phyloP scores from a whole-genome alignment of 2,113 vertebrate genomes.

The Corythornis vintsioides region DNA sequence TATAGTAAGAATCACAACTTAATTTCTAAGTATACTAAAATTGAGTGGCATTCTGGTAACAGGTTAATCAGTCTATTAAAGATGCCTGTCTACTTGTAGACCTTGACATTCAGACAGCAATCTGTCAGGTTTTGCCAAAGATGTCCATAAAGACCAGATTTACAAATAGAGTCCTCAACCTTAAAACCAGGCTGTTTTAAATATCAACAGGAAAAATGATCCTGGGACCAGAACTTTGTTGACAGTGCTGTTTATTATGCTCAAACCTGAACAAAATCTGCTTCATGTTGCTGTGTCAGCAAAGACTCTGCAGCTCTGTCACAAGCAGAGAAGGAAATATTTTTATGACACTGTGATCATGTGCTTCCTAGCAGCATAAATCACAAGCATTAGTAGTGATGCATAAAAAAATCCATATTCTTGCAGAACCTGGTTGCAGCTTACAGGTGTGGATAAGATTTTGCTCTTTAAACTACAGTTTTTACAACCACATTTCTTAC shows the following conservation, averaged over 20 bases:
- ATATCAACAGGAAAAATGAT: background rate
- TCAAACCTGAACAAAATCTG: background rate
- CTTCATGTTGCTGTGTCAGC: background rate
- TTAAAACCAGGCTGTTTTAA: background rate
- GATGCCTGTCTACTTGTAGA: background rate
- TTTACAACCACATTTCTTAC: background rate
- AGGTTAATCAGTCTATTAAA: background rate
- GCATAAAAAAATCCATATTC: background rate
- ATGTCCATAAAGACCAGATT: background rate
- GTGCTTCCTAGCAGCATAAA: constrained; percentile 18
- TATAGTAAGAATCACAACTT: background rate
- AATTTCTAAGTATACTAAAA: background rate
- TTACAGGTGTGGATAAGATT: constrained; percentile 35
- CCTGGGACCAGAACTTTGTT: background rate
- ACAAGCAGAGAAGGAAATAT: background rate
- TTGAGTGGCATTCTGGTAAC: background rate
- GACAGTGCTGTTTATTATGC: constrained; percentile 14
- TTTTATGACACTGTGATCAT: background rate
- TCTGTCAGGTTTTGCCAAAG: background rate
- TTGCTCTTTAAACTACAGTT: background rate
- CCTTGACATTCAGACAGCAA: background rate
- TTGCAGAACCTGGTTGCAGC: constrained; percentile 8
- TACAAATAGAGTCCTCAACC: background rate
- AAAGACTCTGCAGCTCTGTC: background rate
- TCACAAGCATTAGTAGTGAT: background rate